Base-by-base conservation (phyloP, 2,113 vertebrate genomes). In the Scalopus aquaticus region DNA sequence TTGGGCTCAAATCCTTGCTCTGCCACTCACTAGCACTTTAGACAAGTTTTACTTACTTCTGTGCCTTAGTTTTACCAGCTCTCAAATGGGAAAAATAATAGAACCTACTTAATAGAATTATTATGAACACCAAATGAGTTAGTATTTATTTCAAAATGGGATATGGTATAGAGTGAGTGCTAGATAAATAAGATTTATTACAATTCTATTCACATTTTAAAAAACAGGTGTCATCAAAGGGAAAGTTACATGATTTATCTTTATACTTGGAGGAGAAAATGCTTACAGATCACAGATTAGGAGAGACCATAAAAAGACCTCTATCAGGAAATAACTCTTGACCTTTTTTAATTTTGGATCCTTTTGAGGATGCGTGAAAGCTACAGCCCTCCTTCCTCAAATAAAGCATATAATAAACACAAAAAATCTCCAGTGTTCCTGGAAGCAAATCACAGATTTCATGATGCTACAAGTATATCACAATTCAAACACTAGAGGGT, bases 401-500 rank as follows among this genome's bases (percentile, higher is more conserved):
- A 76, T 80, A 94, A 54, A 28, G n/a, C 64, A 37, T 37, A 39
- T 22, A 42, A 39, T 22, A 42, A 9, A 72, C 69, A 37, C 20
- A 42, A 70, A 94, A 94, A 81, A 51, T 88, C 37, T 67, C 88
- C 44, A 86, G 13, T 28, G 2, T 46, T 94, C 62, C 60, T 81
- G 60, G 28, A 74, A 5, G 87, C 37, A 73, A 85, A 86, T 76
- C 80, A 70, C 24, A 79, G 60, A 70, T 46, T 92, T 93, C 67
- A 91, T 28, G 30, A 82, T 32, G 35, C 19, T 37, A 39, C 1
- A 81, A 37, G 54, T 81, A 37, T 58, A 93, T 62, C 80, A 94
- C 49, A 78, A 16, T 28, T 54, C n/a, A 83, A 93, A 93, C 97
- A 96, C 94, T 84, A 97, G 97, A 97, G 95, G 97, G 96, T 58